Conservation (phyloP, 1,140 invertebrate genomes). For the Paralvinella palmiformis region DNA sequence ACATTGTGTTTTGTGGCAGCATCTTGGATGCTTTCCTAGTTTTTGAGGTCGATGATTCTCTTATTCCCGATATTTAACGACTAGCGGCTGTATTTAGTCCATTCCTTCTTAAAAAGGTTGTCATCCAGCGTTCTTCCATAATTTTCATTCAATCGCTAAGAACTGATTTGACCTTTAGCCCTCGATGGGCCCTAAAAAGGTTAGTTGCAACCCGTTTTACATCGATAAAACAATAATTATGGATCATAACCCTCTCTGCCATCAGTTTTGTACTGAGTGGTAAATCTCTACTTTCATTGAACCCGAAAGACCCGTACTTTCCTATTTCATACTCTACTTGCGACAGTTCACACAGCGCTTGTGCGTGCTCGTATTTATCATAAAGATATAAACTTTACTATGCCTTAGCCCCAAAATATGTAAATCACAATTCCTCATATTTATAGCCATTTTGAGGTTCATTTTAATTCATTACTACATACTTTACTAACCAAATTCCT, state of each 20-base stretch:
- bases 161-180: not conserved
- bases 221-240: not conserved
- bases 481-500: not conserved
- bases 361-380: not conserved
- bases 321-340: not conserved
- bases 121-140: too few species aligned
- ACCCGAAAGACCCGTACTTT: not conserved
- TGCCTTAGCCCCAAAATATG: not conserved
- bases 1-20: too few species aligned
- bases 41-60: too few species aligned
- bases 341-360: not conserved
- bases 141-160: slow-evolving; percentile 2
- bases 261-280: not conserved
- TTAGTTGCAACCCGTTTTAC: not conserved
- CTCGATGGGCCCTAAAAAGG: not conserved
- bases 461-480: not conserved
- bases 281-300: too few species aligned
- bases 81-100: too few species aligned
- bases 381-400: not conserved
- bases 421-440: not conserved
- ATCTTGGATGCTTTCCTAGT: too few species aligned
- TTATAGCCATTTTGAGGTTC: not conserved
- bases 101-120: too few species aligned
- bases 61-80: too few species aligned
- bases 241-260: not conserved